A percentile compares a stretch with the other conserved stretches of the same genome.
phyloP scores from a whole-genome alignment of 2,888 invertebrate species.

The Andricus quercusramuli region DNA sequence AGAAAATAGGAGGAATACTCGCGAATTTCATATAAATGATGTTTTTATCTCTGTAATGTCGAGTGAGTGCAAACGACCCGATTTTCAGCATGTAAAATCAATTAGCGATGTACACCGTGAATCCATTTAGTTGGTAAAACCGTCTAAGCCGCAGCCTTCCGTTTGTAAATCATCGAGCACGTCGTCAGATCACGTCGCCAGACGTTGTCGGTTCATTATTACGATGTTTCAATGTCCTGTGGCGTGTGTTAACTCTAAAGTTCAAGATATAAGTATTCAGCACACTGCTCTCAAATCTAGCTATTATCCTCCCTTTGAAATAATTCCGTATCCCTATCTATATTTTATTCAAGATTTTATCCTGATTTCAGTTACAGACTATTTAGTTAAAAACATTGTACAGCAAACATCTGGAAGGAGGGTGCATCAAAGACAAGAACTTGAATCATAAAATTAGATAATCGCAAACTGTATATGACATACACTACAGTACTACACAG shows the following conservation, averaged over 20 bases:
- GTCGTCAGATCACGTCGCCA: constrained; percentile 20
- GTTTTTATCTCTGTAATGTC: background rate
- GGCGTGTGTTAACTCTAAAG: background rate
- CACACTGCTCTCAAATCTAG: background rate
- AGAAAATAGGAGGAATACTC: background rate
- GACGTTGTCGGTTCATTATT: constrained; percentile 17
- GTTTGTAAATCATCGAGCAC: constrained; percentile 23
- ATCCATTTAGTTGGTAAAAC: constrained; percentile 9
- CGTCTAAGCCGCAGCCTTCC: background rate
- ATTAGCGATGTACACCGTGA: constrained; percentile 21
- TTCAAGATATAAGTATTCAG: background rate
- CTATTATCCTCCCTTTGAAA: background rate
- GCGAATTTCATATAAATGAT: background rate
- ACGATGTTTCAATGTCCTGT: constrained; percentile 7
- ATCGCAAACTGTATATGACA: background rate
- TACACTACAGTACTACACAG: background rate
- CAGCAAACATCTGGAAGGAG: background rate
- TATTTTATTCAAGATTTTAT: background rate
- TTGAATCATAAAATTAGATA: background rate
- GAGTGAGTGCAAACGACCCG: constrained; percentile 9
- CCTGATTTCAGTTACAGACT: background rate
- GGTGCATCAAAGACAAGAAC: background rate
- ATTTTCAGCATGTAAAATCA: constrained; percentile 36
- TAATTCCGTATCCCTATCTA: background rate
- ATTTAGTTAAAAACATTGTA: background rate